Evolutionary conservation across 2,888 invertebrate species (phyloP), one percentile per base, ranked within the genome.

Genomic region (Drosophila anomalata): DNA sequence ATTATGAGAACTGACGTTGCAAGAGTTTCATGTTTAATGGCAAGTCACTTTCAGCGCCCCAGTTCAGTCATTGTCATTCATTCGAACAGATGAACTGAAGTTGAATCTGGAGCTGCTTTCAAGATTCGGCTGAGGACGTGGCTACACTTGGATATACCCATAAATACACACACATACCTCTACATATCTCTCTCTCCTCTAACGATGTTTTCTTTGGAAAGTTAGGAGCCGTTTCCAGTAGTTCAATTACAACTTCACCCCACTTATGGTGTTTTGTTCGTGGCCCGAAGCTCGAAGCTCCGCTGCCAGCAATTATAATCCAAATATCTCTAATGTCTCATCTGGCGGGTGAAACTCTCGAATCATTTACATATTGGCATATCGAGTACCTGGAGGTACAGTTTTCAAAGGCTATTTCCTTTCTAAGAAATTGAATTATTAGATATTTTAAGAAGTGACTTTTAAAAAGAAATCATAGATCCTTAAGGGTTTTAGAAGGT

Each of bases 1-100:
- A 86, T 84, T 84, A 84, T 87, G 88, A 87, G 86, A 86, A 88
- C 87, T 87, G 87, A 87, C 87, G 87, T 71, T 81, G 86, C 79
- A 78, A 81, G 81, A 81, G 83, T 81, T 81, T 86, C 86, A 79
- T 81, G 81, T 79, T 87, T 84, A 82, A 87, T 79, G 86, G 75
- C 87, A 86, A 83, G 88, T 86, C 84, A 88, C 87, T 85, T 84
- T 88, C 86, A 79, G 88, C 85, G 83, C 74, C 80, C 86, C 86
- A 88, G 80, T 85, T 80, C 80, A 84, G 67, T 76, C 78, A 74
- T 76, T 84, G 76, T 79, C 79, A 79, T 68, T 72, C 83, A 70
- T 55, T 55, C 47, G 47, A 72, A 48, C 53, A 52, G 47, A 46
- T 72, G 51, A 57, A 54, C 56, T 63, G 62, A 36, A 39, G 51